Evolutionary conservation across 1,140 invertebrate genomes (phyloP).

Genomic region (Drosophila biarmipes): DNA sequence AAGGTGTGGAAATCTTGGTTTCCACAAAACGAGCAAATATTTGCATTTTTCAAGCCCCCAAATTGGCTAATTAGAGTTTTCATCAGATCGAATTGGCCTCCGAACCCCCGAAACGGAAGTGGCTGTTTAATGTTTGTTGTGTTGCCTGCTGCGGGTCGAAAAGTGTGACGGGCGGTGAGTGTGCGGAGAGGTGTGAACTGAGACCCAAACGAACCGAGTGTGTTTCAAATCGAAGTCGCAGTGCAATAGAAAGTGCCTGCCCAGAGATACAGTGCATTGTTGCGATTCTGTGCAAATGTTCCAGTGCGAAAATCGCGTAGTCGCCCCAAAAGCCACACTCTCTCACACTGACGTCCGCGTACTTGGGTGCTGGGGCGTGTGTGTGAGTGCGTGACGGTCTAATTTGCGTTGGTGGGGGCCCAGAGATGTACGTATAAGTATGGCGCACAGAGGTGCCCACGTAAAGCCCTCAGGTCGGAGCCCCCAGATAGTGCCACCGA

Average conservation of each 20-base stretch:
- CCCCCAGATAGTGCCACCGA: conserved; percentile 25
- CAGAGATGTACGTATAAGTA: conserved; percentile 19
- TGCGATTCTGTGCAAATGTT: conserved; percentile 24
- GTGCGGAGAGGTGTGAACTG: conserved; percentile 25
- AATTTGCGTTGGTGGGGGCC: conserved; percentile 42
- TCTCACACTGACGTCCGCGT: conserved; percentile 18
- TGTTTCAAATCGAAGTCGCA: conserved; percentile 34
- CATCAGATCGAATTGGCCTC: conserved; percentile 18
- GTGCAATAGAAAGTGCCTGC: conserved; percentile 51
- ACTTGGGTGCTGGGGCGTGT: conserved; percentile 7
- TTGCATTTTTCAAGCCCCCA: conserved; percentile 40
- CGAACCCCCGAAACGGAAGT: conserved; percentile 25
- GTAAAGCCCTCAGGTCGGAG: conserved; percentile 24
- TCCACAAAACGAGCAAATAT: conserved; percentile 55
- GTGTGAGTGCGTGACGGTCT: conserved; percentile 34
- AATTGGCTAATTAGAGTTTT: conserved; percentile 37
- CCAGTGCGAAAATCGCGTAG: conserved; percentile 26
- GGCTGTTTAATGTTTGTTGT: conserved; percentile 41
- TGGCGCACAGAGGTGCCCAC: conserved; percentile 22
- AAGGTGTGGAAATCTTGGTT: conserved; percentile 59
- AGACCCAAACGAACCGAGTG: conserved; percentile 10
- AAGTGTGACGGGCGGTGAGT: conserved; percentile 54
- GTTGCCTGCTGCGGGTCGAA: conserved; percentile 26
- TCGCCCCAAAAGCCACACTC: conserved; percentile 22
- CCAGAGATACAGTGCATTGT: conserved; percentile 21